phyloP scores from a whole-genome alignment of 2,888 invertebrate genomes.

The Barypeithes pellucidus region DNA sequence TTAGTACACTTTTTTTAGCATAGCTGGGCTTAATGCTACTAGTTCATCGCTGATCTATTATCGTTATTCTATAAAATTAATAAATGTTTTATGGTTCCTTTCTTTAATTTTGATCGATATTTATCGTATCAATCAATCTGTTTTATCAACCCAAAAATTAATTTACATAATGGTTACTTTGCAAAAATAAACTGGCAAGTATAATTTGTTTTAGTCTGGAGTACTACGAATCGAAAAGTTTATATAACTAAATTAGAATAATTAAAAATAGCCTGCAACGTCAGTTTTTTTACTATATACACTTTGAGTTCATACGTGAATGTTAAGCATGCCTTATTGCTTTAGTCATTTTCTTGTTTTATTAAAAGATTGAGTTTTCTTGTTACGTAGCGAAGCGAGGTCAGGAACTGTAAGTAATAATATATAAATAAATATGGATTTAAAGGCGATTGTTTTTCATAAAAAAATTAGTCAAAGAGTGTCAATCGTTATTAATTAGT shows the following conservation, averaged over 20 bases:
- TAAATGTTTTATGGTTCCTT: background rate
- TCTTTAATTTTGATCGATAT: background rate
- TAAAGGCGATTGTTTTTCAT: no score
- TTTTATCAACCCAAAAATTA: constrained; percentile 28
- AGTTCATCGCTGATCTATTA: no score
- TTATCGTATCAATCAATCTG: background rate
- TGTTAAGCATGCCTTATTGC: background rate
- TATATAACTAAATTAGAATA: constrained; percentile 16
- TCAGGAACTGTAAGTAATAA: background rate
- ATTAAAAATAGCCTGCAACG: constrained; percentile 18
- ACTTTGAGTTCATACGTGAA: background rate
- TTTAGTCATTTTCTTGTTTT: background rate
- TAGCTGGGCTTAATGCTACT: no score
- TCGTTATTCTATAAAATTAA: no score
- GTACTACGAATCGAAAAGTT: constrained; percentile 35
- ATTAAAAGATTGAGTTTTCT: constrained; percentile 2
- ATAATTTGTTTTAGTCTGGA: constrained; percentile 20
- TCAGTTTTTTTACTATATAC: constrained; percentile 12
- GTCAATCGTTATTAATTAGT: no score
- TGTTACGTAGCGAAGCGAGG: background rate
- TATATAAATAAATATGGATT: no score
- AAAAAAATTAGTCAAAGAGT: no score
- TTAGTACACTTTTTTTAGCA: no score
- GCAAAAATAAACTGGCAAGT: constrained; percentile 34
- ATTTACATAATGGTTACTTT: constrained; percentile 31